phyloP scores from a whole-genome alignment of 2,888 invertebrate genomes.

The Cephus pulcher region DNA sequence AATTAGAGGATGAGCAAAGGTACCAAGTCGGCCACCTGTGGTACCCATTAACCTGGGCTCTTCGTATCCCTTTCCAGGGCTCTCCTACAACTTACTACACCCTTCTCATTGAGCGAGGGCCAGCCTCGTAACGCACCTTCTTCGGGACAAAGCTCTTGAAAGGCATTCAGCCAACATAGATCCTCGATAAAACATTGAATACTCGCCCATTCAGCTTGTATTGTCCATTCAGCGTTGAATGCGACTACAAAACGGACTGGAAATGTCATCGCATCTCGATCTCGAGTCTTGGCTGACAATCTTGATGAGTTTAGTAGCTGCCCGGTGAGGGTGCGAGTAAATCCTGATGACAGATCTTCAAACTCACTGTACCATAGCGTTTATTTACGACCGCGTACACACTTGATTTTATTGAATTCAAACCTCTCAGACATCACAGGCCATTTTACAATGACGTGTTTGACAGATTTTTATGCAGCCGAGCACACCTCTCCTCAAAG shows the following conservation, averaged over 20 bases:
- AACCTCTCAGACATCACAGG: neutral
- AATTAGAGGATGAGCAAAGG: slow-evolving; percentile 59
- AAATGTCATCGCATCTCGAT: slow-evolving; percentile 54
- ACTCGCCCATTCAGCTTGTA: slow-evolving; percentile 36
- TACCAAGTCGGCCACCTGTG: slow-evolving; percentile 56
- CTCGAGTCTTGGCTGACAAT: slow-evolving; percentile 5
- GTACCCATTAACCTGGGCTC: slow-evolving; percentile 19
- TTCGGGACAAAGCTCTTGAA: slow-evolving; percentile 47
- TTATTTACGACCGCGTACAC: neutral
- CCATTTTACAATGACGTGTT: slow-evolving; percentile 1
- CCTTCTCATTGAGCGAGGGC: slow-evolving; percentile 20
- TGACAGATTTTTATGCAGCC: neutral
- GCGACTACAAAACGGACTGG: slow-evolving; percentile 44
- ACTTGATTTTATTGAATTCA: slow-evolving; percentile 3
- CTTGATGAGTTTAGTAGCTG: slow-evolving; percentile 7
- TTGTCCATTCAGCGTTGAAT: slow-evolving; percentile 31
- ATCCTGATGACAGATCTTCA: slow-evolving; percentile 5
- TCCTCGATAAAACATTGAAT: slow-evolving; percentile 64
- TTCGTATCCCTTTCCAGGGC: slow-evolving; percentile 11
- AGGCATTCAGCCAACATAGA: slow-evolving; percentile 60
- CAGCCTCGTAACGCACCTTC: slow-evolving; percentile 36
- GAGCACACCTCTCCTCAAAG: neutral
- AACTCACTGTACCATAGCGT: slow-evolving; percentile 7
- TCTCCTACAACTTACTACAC: slow-evolving; percentile 12
- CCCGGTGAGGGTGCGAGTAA: slow-evolving; percentile 10